Evolutionary conservation across 2,113 vertebrate species (phyloP).

Genomic region (Vombatus ursinus): DNA sequence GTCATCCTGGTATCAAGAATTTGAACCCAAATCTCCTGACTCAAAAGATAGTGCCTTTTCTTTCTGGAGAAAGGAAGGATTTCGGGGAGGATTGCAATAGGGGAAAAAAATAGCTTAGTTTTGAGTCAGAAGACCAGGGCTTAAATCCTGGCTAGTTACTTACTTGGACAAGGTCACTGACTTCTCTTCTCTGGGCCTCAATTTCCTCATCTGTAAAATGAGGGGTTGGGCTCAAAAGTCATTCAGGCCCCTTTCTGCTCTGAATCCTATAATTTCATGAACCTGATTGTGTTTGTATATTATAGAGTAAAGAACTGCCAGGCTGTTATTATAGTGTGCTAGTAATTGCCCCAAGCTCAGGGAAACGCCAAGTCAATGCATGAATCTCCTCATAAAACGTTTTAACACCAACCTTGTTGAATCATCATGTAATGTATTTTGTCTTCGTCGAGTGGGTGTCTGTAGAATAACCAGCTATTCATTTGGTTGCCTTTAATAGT

Average conservation of each 20-base stretch:
- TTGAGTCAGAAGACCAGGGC: no score
- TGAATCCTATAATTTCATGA: neutral
- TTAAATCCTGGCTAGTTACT: neutral
- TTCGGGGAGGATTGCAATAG: no score
- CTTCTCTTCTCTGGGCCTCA: neutral
- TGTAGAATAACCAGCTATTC: slow-evolving; percentile 11
- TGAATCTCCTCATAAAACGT: slow-evolving; percentile 3
- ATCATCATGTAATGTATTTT: neutral
- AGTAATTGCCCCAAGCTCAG: neutral
- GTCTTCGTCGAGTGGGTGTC: slow-evolving; percentile 12
- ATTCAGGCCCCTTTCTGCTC: neutral
- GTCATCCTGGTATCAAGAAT: no score
- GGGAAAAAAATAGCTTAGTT: no score
- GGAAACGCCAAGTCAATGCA: slow-evolving; percentile 25
- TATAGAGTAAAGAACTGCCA: slow-evolving; percentile 34
- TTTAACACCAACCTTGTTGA: neutral
- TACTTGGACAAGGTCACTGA: no score
- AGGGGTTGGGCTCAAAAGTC: neutral
- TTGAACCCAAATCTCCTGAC: no score
- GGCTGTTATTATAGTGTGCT: neutral
- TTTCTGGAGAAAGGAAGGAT: no score
- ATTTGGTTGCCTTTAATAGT: slow-evolving; percentile 6
- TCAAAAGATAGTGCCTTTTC: no score
- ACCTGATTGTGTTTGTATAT: neutral
- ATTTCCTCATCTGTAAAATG: neutral